phyloP scores from a whole-genome alignment of 2,888 invertebrate genomes.

The Coremacera marginata region DNA sequence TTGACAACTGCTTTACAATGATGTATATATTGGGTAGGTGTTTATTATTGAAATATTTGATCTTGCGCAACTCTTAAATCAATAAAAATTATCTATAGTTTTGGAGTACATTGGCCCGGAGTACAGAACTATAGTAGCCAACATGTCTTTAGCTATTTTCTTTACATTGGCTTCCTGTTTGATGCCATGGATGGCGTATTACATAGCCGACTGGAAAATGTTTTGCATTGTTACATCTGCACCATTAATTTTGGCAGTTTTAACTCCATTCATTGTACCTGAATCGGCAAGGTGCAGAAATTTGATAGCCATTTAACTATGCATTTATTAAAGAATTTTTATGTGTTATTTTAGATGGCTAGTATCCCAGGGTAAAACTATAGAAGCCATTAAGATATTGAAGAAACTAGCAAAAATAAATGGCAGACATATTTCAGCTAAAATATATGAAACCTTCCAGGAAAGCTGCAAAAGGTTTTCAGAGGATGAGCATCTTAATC shows the following conservation, averaged over 20 bases:
- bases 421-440: constrained; percentile 79
- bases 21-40: constrained; percentile 89
- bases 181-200: constrained; percentile 88
- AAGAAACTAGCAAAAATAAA: constrained; percentile 86
- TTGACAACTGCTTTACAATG: constrained; percentile 93
- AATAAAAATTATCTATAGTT: constrained; percentile 71
- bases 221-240: constrained; percentile 84
- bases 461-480: constrained; percentile 77
- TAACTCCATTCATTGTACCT: constrained; percentile 83
- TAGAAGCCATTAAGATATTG: constrained; percentile 82
- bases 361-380: constrained; percentile 86
- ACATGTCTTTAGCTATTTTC: constrained; percentile 91
- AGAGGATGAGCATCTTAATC: constrained; percentile 79
- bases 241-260: constrained; percentile 78
- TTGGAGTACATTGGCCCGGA: constrained; percentile 90
- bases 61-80: not conserved
- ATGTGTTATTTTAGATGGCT: constrained; percentile 76
- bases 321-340: not conserved
- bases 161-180: constrained; percentile 85
- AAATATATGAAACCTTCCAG: constrained; percentile 78
- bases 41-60: not conserved
- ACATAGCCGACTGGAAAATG: constrained; percentile 83
- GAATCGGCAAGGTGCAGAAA: constrained; percentile 81
- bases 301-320: not conserved
- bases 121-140: constrained; percentile 91